Evolutionary conservation across 2,113 vertebrate genomes (phyloP), one percentile per base, ranked within the genome.

Genomic region (Coreoperca whiteheadi): DNA sequence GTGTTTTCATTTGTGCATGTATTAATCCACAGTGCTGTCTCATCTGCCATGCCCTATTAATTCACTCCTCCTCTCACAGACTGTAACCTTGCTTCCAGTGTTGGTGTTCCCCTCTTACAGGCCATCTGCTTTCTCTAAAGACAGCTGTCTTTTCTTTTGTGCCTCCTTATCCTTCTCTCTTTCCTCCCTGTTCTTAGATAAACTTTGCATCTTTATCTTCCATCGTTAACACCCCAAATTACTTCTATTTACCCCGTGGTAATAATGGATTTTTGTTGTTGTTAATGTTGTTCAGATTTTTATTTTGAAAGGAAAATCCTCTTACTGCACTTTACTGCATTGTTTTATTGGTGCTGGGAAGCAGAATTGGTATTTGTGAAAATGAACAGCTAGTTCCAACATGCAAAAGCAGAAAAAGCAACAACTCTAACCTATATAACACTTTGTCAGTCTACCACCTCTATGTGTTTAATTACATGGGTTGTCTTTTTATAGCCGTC

Each of bases 31-130:
- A 57, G 56, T 61, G 59, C 83, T 70, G 85, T 74, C 78, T 84
- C 14, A 2, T 86, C 74, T 84, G 78, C 81, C 81, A 77, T 70
- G 79, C 69, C 46, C 68, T 14, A 86, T 89, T 84, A 87, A 82
- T 67, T 85, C 81, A 77, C 75, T 71, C 73, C 54, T 50, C 59
- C 75, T 65, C 75, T 82, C 48, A 21, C 37, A 75, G 81, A 32
- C 65, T 81, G 23, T 32, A 69, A 60, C 66, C 74, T 84, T 79
- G 65, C 76, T 66, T 83, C 51, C 39, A 85, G 75, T 78, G 82
- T 79, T 34, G 15, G 20, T 15, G 32, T 68, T 74, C 68, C 41
- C 20, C 9, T 48, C 53, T 37, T 32, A 56, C 63, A 84, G 61
- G 16, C 70, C 66, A 54, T 78, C 64, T 81, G 51, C 57, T 73